Base-by-base conservation (phyloP, 2,113 vertebrate genomes). In the Lepisosteus osseus region DNA sequence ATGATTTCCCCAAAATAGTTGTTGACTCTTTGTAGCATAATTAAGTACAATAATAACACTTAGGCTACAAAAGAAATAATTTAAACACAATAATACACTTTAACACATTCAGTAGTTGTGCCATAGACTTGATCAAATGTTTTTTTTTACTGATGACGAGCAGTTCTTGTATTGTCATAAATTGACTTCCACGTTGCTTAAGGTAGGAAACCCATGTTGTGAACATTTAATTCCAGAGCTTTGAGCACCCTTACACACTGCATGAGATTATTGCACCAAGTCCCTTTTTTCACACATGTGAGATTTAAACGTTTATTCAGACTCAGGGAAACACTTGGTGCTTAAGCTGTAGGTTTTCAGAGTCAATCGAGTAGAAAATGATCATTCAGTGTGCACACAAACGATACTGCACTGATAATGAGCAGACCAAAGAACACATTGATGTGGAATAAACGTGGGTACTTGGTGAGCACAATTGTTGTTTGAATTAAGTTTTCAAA, bases 331-430 rank as follows among this genome's bases (percentile, higher is more conserved):
- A 94, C 90, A 92, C 87, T 92, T 88, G 88, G 89, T 89, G 87
- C 92, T 94, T 93, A 93, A 84, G 78, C 80, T 73, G 54, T 76
- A 77, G 73, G 85, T 88, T 91, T 94, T 93, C 87, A 89, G 84
- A 91, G 84, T 91, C 92, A 92, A 85, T 90, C 88, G 86, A 76
- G 87, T 91, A 88, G 91, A 94, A 94, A 94, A 94, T 80, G 84
- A 92, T 87, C 80, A 83, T 75, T 89, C 89, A 93, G 90, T 90
- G 84, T 86, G 83, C 77, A 86, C 86, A 88, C 79, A 80, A 81
- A 90, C 83, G 88, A 88, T 89, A 86, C 75, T 79, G 78, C 77
- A 77, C 71, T 79, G 66, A 85, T 85, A 83, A 84, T 80, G 80
- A 78, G 73, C 41, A 29, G 68, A 78, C 81, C 73, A 89, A 89